phyloP scores from a whole-genome alignment of 2,888 invertebrate genomes.

The Branchinecta sandiegonensis region DNA sequence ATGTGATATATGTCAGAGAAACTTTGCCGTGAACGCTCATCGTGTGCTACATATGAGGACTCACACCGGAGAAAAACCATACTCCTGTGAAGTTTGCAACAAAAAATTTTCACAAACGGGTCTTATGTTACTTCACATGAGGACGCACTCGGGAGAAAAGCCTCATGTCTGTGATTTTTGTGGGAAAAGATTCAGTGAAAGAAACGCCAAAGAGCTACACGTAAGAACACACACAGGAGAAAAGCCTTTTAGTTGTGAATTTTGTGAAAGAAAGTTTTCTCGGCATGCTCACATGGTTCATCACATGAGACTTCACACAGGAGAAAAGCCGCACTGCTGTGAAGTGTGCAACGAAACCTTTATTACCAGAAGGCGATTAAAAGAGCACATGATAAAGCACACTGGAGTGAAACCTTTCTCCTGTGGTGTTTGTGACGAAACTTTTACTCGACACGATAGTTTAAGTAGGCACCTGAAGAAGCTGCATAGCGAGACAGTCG shows the following conservation, averaged over 20 bases:
- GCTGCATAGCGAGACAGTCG: conserved; percentile 9
- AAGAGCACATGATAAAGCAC: not conserved
- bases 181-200: conserved; percentile 17
- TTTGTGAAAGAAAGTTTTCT: conserved; percentile 19
- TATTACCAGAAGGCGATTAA: not conserved
- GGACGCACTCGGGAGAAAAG: conserved; percentile 18
- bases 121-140: conserved; percentile 17
- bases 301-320: not conserved
- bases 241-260: conserved; percentile 21
- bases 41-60: not conserved
- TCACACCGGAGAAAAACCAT: not conserved
- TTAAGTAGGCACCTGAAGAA: conserved; percentile 18
- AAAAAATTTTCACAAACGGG: not conserved
- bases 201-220: conserved; percentile 3
- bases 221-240: conserved; percentile 22
- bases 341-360: not conserved
- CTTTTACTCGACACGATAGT: conserved; percentile 10
- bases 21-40: not conserved
- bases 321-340: conserved; percentile 8
- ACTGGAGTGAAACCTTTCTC: not conserved
- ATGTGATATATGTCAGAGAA: conserved; percentile 18
- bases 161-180: conserved; percentile 21
- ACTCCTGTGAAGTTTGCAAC: conserved; percentile 16
- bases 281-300: not conserved
- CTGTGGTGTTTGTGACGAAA: not conserved